Conservation (phyloP, 1,140 invertebrate genomes). For the Myzus persicae region DNA sequence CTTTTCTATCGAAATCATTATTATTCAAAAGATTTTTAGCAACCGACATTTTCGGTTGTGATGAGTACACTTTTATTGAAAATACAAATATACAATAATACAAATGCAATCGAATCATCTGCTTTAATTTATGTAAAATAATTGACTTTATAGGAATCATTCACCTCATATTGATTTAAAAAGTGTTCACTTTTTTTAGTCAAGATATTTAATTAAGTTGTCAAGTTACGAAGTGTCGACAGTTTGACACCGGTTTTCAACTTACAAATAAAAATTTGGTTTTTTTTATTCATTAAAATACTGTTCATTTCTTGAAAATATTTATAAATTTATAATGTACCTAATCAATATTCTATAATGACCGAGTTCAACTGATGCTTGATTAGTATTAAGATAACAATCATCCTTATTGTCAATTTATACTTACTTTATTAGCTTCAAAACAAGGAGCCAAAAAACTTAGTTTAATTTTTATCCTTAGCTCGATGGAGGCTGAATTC, state of each 20-base stretch:
- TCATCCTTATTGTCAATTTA: too few species aligned
- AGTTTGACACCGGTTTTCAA: not conserved
- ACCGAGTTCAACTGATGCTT: too few species aligned
- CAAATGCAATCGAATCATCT: not conserved
- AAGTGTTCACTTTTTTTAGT: not conserved
- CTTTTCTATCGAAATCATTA: too few species aligned
- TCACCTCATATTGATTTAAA: not conserved
- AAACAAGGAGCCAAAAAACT: too few species aligned
- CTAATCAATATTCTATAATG: not conserved
- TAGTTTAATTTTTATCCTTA: not conserved
- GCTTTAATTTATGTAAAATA: not conserved
- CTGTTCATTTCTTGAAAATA: not conserved
- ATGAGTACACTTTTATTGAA: too few species aligned
- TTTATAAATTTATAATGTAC: not conserved
- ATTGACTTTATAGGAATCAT: not conserved
- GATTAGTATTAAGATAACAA: too few species aligned
- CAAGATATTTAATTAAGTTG: not conserved
- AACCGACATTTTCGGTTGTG: too few species aligned
- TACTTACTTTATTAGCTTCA: too few species aligned
- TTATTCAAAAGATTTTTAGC: too few species aligned
- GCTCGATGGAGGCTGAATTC: not conserved
- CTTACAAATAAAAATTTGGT: not conserved
- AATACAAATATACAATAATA: not conserved
- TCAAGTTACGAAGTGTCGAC: not conserved
- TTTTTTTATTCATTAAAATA: not conserved